phyloP scores from a whole-genome alignment of 2,797 vertebrate genomes.

The Graptemys geographica region DNA sequence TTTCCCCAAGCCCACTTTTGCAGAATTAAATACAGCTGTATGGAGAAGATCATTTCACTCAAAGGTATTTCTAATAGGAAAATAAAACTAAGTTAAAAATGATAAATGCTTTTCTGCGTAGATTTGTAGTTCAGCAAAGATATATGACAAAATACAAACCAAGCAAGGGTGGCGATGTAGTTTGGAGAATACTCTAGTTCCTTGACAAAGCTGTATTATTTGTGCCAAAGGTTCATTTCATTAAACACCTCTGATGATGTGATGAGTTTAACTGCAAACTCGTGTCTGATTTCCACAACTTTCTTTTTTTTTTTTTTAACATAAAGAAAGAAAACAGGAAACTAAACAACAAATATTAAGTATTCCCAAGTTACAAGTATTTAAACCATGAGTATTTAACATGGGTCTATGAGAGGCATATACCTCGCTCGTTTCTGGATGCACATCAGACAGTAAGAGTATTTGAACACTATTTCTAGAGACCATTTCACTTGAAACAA shows the following conservation, averaged over 20 bases:
- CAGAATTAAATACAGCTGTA: slow-evolving; percentile 31
- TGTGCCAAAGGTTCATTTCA: slow-evolving; percentile 5
- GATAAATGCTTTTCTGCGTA: not conserved
- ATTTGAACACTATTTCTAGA: slow-evolving; percentile 36
- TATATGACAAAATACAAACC: slow-evolving; percentile 13
- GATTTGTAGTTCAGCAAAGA: slow-evolving; percentile 29
- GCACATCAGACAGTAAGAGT: slow-evolving; percentile 22
- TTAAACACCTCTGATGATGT: slow-evolving; percentile 8
- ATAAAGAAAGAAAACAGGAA: not conserved
- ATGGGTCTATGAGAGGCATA: not conserved
- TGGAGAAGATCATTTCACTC: not conserved
- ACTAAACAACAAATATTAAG: slow-evolving; percentile 14
- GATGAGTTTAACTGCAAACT: slow-evolving; percentile 20
- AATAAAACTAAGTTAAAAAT: not conserved
- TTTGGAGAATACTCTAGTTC: not conserved
- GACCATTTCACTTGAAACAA: slow-evolving; percentile 5
- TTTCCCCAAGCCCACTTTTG: not conserved
- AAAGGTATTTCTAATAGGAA: slow-evolving; percentile 30
- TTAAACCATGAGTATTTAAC: slow-evolving; percentile 30
- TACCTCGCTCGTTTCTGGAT: not conserved
- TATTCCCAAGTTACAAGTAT: slow-evolving; percentile 12
- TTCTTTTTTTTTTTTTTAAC: slow-evolving; percentile 15
- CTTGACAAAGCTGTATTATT: not conserved
- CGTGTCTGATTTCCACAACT: not conserved
- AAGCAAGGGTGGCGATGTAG: not conserved